Base-by-base conservation (phyloP, 2,888 invertebrate genomes). In the Cataglyphis cursor region DNA sequence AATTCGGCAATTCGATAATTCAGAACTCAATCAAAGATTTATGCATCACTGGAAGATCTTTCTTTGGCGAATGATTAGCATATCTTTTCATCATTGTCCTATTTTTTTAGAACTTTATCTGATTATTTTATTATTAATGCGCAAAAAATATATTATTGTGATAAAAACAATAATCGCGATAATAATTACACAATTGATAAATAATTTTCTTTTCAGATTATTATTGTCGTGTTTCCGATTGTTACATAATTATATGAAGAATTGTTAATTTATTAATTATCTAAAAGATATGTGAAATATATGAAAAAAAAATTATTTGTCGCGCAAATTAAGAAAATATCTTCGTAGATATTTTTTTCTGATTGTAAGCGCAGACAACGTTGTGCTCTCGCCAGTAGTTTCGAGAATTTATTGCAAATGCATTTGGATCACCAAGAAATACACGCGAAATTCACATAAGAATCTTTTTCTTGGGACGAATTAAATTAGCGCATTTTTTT, bases 1-100 rank as follows among this genome's bases (percentile, higher is more conserved):
- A 86, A 84, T 81, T 65, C 57, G 51, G n/a, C 65, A 80, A 85
- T 86, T 85, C 65, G 83, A 87, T 85, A 83, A 89, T 83, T 83
- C 75, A 72, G 9, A 59, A 68, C 28, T 59, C 35, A 75, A 84
- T 88, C 70, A 87, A 87, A 83, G 78, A 84, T 89, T 89, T 70
- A 80, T 24, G 44, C 61, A 81, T 18, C 48, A 59, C 38, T 57
- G 48, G 61, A 31, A 78, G 81, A 31, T 73, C 28, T 57, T 48
- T 38, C 41, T 48, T 31, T 48, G 18, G 24, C n/a, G 21, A 18
- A 21, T 21, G 41, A 24, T 28, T 28, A 73, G 31, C 28, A 12
- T n/a, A 38, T 21, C 15, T 28, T n/a, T 41, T 57, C 8, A 6
- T 57, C 38, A 10, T 18, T 4, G 18, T 72, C 10, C 21, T 10